Evolutionary conservation across 1,140 invertebrate genomes (phyloP).

Genomic region (Agrypnia vestita): DNA sequence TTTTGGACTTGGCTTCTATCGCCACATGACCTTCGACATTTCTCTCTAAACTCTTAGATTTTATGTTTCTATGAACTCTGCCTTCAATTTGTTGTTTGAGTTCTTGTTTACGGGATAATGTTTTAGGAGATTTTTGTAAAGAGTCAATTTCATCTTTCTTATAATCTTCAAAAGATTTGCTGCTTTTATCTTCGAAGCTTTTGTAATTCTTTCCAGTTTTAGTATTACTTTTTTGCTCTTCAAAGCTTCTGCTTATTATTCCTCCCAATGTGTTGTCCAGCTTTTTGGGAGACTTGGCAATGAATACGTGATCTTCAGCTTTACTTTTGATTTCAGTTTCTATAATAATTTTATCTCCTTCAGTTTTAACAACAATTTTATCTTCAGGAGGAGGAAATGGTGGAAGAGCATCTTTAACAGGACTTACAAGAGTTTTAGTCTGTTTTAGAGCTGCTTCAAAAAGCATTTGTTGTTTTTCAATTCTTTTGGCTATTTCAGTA

Average conservation of each 20-base stretch:
- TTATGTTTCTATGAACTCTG: slow-evolving; percentile 74
- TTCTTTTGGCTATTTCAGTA: slow-evolving; percentile 78
- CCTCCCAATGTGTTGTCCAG: slow-evolving; percentile 77
- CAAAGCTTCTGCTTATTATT: slow-evolving; percentile 80
- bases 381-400: slow-evolving; percentile 80
- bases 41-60: slow-evolving; percentile 75
- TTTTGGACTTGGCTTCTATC: slow-evolving; percentile 76
- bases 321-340: slow-evolving; percentile 77
- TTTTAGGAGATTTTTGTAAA: slow-evolving; percentile 75
- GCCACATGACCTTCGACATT: slow-evolving; percentile 70
- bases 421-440: slow-evolving; percentile 80
- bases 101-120: slow-evolving; percentile 75
- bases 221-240: slow-evolving; percentile 73
- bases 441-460: slow-evolving; percentile 82
- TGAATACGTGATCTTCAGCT: slow-evolving; percentile 78
- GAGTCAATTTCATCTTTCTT: slow-evolving; percentile 73
- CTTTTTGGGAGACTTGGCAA: slow-evolving; percentile 80
- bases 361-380: slow-evolving; percentile 77
- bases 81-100: slow-evolving; percentile 77
- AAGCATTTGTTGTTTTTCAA: slow-evolving; percentile 80
- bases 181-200: slow-evolving; percentile 75
- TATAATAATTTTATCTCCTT: slow-evolving; percentile 78
- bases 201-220: slow-evolving; percentile 75
- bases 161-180: slow-evolving; percentile 76
- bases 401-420: slow-evolving; percentile 78